Percentiles rank a stretch among this genome's conserved stretches.
These are phyloP conservation scores for Tadarida brasiliensis DNA, from an alignment of 2,797 vertebrate species.

Conservation along the genomic window DNA sequence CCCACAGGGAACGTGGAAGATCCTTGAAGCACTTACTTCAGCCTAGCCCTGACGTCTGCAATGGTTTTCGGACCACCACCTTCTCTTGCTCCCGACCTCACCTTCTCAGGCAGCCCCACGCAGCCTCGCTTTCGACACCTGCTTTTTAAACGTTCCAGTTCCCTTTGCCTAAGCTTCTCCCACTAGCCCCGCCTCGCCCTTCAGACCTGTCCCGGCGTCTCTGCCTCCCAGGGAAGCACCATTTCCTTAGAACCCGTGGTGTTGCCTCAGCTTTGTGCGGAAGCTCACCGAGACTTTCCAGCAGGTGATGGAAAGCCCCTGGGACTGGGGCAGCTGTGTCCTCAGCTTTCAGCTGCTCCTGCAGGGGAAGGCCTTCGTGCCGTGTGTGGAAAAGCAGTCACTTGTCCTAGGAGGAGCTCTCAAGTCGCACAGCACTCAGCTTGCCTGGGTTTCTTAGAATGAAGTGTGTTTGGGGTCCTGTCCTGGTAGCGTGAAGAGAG, in stretches of 20 bases:
- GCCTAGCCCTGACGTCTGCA: not conserved
- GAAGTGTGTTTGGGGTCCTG: not conserved
- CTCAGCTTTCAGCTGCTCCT: not conserved
- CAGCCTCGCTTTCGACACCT: not conserved
- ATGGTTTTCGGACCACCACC: not conserved
- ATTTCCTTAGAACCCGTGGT: not conserved
- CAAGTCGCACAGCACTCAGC: fast-evolving
- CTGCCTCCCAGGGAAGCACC: not conserved
- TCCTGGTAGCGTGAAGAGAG: not conserved
- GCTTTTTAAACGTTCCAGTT: not conserved
- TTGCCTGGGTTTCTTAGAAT: not conserved
- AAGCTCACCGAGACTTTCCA: not conserved
- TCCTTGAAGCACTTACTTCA: not conserved
- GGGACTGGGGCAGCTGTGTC: not conserved
- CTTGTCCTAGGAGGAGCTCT: not conserved
- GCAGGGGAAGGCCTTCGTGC: no score
- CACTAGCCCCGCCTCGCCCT: not conserved
- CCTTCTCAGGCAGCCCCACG: not conserved
- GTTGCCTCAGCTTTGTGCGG: not conserved
- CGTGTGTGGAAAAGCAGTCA: not conserved
- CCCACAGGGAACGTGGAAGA: not conserved
- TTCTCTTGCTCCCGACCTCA: not conserved
- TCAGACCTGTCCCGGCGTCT: not conserved
- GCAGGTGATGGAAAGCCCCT: fast-evolving
- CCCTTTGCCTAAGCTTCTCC: not conserved